Conservation (phyloP, 1,140 invertebrate genomes). For the Brachionus rubens region DNA sequence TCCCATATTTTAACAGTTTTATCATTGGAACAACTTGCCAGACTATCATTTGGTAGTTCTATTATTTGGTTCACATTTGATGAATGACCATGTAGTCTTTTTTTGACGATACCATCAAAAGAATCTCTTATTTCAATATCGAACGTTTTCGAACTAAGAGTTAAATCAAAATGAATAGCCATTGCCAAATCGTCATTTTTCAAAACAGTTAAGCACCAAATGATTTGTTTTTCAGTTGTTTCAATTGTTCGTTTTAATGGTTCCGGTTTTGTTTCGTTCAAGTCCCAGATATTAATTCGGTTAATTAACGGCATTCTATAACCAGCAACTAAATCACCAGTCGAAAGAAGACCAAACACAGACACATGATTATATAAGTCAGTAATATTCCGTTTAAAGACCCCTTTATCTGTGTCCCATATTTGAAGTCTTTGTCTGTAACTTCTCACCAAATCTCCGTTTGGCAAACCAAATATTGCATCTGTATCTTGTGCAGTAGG, state of each 20-base stretch:
- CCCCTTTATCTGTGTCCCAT: background rate
- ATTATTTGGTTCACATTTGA: no score
- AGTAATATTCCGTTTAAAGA: background rate
- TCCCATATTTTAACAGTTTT: no score
- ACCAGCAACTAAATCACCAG: background rate
- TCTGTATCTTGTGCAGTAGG: no score
- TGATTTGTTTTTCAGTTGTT: background rate
- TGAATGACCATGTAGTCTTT: no score
- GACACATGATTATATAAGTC: background rate
- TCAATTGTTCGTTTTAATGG: background rate
- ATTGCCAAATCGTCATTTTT: slow-evolving; percentile 6
- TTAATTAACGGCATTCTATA: background rate
- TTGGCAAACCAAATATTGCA: slow-evolving; percentile 1
- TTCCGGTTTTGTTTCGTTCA: background rate
- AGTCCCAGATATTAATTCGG: background rate
- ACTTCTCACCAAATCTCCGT: slow-evolving; percentile 3
- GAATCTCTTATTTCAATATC: background rate
- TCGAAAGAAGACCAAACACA: slow-evolving; percentile 1
- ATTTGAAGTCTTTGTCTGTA: background rate
- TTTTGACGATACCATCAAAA: no score
- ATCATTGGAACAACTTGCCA: no score
- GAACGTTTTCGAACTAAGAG: background rate
- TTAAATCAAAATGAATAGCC: no score
- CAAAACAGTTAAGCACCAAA: background rate
- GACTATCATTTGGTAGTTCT: no score